phyloP scores from a whole-genome alignment of 2,113 vertebrate species.

The Sterna hirundo region DNA sequence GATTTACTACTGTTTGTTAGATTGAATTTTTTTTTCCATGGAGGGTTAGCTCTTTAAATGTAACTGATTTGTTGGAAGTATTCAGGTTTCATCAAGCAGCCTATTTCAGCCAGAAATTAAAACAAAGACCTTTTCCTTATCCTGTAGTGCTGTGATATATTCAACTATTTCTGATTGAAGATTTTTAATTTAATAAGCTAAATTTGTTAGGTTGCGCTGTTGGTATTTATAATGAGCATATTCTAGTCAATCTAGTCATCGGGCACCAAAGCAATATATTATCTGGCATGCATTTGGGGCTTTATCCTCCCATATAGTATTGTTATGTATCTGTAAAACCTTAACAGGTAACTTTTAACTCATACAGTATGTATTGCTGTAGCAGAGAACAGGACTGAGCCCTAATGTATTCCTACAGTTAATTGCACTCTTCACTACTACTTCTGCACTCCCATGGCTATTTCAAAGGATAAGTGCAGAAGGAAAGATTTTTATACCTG shows the following conservation, averaged over 20 bases:
- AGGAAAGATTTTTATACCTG: not conserved
- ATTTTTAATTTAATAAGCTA: not conserved
- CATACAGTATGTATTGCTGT: not conserved
- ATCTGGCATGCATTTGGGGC: not conserved
- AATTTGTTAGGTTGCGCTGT: not conserved
- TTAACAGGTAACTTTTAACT: not conserved
- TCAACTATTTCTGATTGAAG: not conserved
- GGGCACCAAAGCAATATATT: slow-evolving; percentile 50
- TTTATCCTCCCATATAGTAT: not conserved
- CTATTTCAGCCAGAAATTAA: not conserved
- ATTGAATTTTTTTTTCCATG: not conserved
- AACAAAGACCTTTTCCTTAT: not conserved
- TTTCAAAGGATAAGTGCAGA: slow-evolving; percentile 5
- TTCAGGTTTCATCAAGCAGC: not conserved
- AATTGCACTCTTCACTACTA: slow-evolving; percentile 21
- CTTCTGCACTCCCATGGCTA: slow-evolving; percentile 4
- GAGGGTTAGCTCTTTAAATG: not conserved
- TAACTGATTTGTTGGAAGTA: not conserved
- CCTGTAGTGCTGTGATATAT: not conserved
- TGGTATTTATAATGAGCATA: not conserved
- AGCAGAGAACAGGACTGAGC: not conserved
- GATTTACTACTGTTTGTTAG: not conserved
- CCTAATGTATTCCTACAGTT: not conserved
- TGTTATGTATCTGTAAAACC: not conserved
- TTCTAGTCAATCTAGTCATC: not conserved